These are phyloP conservation scores for Syngnathus rostellatus DNA, from an alignment of 2,797 vertebrate genomes.

Conservation along the genomic window DNA sequence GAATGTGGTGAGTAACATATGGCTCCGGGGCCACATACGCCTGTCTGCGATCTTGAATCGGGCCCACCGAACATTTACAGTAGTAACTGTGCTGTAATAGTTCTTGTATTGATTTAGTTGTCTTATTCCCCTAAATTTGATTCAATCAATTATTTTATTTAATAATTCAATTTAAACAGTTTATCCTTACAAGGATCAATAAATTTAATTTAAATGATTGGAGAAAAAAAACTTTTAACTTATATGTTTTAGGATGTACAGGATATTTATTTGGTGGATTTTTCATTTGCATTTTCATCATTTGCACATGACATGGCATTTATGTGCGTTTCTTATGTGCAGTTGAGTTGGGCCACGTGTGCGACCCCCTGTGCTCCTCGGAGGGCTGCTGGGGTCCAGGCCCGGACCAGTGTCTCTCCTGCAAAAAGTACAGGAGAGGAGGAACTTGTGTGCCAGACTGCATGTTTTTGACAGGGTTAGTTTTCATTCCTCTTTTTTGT, in stretches of 20 bases:
- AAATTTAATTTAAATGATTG: background rate
- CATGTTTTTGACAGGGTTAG: slow-evolving; percentile 78
- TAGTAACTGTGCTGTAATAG: background rate
- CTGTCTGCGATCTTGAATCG: background rate
- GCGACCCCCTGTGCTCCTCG: slow-evolving; percentile 80
- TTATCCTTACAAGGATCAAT: too few species aligned
- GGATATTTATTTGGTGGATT: too few species aligned
- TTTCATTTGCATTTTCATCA: background rate
- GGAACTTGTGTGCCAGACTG: slow-evolving; percentile 80
- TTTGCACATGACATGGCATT: background rate
- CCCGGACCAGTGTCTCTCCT: slow-evolving; percentile 81
- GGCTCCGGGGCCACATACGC: background rate
- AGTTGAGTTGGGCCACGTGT: slow-evolving; percentile 74
- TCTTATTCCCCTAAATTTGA: background rate
- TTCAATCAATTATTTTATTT: background rate
- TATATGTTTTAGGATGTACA: background rate
- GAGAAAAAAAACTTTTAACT: background rate
- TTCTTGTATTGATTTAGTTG: background rate
- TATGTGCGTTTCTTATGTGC: slow-evolving; percentile 8
- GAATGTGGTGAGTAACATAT: slow-evolving; percentile 73
- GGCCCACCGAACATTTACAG: background rate
- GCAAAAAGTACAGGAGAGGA: slow-evolving; percentile 75
- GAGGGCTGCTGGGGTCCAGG: slow-evolving; percentile 89
- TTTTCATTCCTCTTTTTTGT: slow-evolving; percentile 14
- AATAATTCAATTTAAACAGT: too few species aligned